A percentile compares a stretch with the other conserved stretches of the same genome.
phyloP scores from a whole-genome alignment of 1,140 invertebrate genomes.

The Ceratina australensis region DNA sequence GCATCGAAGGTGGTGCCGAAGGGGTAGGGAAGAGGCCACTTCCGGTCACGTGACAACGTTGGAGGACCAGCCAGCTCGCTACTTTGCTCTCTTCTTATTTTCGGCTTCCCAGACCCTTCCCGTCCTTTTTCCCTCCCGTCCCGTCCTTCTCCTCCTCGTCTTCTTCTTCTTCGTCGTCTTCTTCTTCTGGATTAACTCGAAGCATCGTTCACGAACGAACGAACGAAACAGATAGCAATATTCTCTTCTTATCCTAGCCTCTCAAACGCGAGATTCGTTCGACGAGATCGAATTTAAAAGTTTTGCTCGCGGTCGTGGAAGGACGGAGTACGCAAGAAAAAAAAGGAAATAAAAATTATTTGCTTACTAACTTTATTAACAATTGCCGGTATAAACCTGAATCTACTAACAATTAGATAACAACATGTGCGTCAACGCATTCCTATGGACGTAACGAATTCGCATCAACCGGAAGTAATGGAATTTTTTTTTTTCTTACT shows the following conservation, averaged over 20 bases:
- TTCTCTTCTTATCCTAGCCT: not conserved
- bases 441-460: conserved; percentile 44
- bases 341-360: conserved; percentile 14
- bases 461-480: conserved; percentile 43
- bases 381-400: conserved; percentile 48
- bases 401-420: conserved; percentile 50
- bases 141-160: conserved; percentile 61
- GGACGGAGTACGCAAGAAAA: not conserved
- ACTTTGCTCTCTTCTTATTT: conserved; percentile 80
- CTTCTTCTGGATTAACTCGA: conserved; percentile 54
- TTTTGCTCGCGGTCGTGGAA: not conserved
- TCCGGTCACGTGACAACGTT: conserved; percentile 79
- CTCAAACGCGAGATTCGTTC: not conserved
- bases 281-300: not conserved
- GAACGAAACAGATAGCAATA: conserved; percentile 25
- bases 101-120: conserved; percentile 72
- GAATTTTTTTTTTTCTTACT: conserved; percentile 12
- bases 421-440: conserved; percentile 49
- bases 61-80: conserved; percentile 74
- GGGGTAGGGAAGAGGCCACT: conserved; percentile 67
- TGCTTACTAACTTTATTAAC: conserved; percentile 49
- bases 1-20: conserved; percentile 40
- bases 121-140: conserved; percentile 22
- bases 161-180: conserved; percentile 57
- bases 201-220: conserved; percentile 54